Evolutionary conservation across 2,888 invertebrate genomes (phyloP), one percentile per base, ranked within the genome.

Genomic region (Apodemia mormo): DNA sequence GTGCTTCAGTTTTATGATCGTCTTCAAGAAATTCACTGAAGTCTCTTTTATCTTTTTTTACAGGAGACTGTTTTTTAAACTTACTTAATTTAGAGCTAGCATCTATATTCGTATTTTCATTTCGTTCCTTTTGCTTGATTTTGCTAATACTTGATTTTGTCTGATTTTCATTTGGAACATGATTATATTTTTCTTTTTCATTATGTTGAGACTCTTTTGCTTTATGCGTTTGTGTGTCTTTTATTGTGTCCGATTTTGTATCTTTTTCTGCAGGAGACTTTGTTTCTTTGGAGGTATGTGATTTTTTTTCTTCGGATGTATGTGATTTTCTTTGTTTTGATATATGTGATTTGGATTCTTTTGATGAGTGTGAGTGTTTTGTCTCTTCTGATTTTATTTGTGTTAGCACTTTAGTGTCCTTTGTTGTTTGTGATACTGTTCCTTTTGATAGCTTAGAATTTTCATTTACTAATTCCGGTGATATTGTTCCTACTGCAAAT

Each of bases 1-100:
- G 74, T 54, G 77, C 69, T 70, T 75, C 66, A 67, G 65, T 64
- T 12, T 79, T 74, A 9, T 74, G 72, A 68, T 76, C 72, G 67
- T 75, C 76, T 64, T 85, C 85, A 66, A 88, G 74, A 74, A 92
- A 91, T 73, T 88, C 81, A 74, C 77, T 80, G 65, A 81, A 84
- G 72, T 81, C 80, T 70, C 77, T 74, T 70, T 81, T 77, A 40
- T 56, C 40, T 43, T 52, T 66, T 64, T 68, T 68, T 10, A 54
- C 43, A 4, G 43, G 65, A n/a, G 45, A 37, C n/a, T 66, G 45
- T 66, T 33, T 66, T 40, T 56, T 66, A 61, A 66, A 58, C 54
- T n/a, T 52, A 7, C 56, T 37, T 65, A 40, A 8, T 45, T 69
- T 56, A 10, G n/a, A 65, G n/a, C 54, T 54, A 9, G 58, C n/a